Percentiles rank a stretch among this genome's conserved stretches.
Evolutionary conservation across 2,888 invertebrate genomes (phyloP).

Genomic region (Empis livida): DNA sequence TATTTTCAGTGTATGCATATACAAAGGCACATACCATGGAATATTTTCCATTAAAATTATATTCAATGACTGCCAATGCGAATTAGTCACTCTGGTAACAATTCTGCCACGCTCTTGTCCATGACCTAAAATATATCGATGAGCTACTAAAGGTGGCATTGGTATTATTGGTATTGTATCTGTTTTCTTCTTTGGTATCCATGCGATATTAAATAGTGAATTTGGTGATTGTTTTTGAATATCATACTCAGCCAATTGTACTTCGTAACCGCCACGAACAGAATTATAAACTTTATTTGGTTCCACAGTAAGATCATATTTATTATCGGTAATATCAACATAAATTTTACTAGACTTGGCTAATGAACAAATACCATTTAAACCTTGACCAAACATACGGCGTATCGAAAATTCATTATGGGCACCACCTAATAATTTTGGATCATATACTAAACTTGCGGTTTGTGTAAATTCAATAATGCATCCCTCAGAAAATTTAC

Average conservation of each 20-base stretch:
- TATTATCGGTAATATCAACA: conserved; percentile 57
- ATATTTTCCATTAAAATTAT: conserved; percentile 80
- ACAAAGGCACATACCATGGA: conserved; percentile 82
- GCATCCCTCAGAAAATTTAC: conserved; percentile 41
- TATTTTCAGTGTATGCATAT: conserved; percentile 63
- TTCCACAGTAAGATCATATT: conserved; percentile 49
- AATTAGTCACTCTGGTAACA: conserved; percentile 71
- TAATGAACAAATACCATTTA: conserved; percentile 70
- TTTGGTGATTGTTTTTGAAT: conserved; percentile 38
- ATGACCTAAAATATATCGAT: conserved; percentile 73
- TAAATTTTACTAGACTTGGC: conserved; percentile 66
- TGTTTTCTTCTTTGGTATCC: conserved; percentile 22
- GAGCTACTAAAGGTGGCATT: conserved; percentile 60
- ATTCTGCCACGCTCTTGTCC: conserved; percentile 87
- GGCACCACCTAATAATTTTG: conserved; percentile 41
- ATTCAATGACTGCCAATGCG: conserved; percentile 59
- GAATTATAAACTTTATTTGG: conserved; percentile 47
- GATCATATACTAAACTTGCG: conserved; percentile 76
- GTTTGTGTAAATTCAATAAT: conserved; percentile 73
- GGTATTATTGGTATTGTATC: conserved; percentile 39
- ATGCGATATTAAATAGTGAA: conserved; percentile 57
- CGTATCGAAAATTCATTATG: conserved; percentile 70
- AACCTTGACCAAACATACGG: conserved; percentile 74
- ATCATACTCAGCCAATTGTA: conserved; percentile 58
- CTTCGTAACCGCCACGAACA: conserved; percentile 54